Percentiles rank a stretch among this genome's conserved stretches.
These are phyloP conservation scores for Acanthosoma haemorrhoidale DNA, from an alignment of 2,888 invertebrate species.

Conservation along the genomic window DNA sequence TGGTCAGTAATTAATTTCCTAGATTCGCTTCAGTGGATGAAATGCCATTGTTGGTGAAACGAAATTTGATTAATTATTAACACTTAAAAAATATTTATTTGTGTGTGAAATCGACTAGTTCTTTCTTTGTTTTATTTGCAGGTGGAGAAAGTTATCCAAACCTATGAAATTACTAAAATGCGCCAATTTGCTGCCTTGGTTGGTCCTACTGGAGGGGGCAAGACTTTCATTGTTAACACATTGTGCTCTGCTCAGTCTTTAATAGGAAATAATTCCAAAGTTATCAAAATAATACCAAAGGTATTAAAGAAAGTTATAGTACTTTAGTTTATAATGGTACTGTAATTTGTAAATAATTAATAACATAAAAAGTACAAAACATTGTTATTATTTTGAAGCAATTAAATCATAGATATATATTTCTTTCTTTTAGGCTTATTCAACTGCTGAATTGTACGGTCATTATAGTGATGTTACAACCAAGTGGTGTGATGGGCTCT, in stretches of 20 bases:
- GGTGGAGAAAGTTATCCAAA: constrained; percentile 82
- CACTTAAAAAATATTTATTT: neutral
- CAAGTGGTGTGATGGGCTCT: constrained; percentile 85
- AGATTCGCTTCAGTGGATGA: no score
- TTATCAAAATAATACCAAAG: constrained; percentile 80
- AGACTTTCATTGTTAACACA: constrained; percentile 73
- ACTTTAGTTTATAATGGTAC: neutral
- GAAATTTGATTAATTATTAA: neutral
- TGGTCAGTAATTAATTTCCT: no score
- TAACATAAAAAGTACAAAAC: neutral
- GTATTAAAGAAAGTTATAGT: constrained; percentile 45
- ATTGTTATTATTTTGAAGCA: neutral
- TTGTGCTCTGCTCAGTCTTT: constrained; percentile 71
- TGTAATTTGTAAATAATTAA: neutral
- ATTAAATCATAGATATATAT: neutral
- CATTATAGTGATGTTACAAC: constrained; percentile 75
- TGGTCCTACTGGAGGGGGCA: constrained; percentile 89
- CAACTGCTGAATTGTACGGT: constrained; percentile 83
- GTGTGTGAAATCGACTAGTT: neutral
- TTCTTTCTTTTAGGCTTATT: constrained; percentile 49
- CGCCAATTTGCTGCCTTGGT: constrained; percentile 87
- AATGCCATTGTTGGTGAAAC: no score
- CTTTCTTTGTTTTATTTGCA: constrained; percentile 44
- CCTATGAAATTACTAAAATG: constrained; percentile 94
- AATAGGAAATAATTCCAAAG: constrained; percentile 71